Evolutionary conservation across 1,140 invertebrate species (phyloP), one percentile per base, ranked within the genome.

Genomic region (Scylla paramamosain): DNA sequence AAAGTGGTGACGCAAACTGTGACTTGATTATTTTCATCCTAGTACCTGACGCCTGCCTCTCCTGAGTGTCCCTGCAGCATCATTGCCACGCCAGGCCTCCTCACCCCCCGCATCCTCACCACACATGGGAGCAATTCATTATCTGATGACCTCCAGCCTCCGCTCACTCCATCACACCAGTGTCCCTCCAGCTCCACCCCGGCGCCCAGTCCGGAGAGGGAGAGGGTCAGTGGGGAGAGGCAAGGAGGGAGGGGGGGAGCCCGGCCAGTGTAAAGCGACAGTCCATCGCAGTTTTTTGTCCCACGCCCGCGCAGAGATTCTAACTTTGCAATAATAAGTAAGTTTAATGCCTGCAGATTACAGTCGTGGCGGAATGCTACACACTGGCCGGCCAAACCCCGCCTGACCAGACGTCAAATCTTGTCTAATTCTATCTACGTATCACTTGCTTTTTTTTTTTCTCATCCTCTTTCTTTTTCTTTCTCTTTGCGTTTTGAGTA

Each of bases 321-420:
- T 77, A 77, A 77, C 67, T 77, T 77, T 77, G 67, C 67, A 77
- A 77, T 77, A 77, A 77, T 77, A 77, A 77, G 67, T 77, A n/a
- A 77, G 67, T 77, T 77, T 77, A 77, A 77, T 77, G 67, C 67
- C 67, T 77, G 67, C 67, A 77, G 67, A 77, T 77, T 77, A 77
- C 25, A 77, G 67, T n/a, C 67, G 67, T 77, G 67, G 67, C 20
- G 67, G 67, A 77, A 77, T 77, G 67, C 25, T 77, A 77, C 67
- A 77, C 67, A 77, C 67, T 12, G 20, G 67, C 67, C 20, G 1
- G 67, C 67, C 67, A n/a, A 20, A 77, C 67, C 67, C n/a, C 67
- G 67, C 67, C 67, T 77, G 20, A 20, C 67, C 67, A 77, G 67
- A 77, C 67, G 67, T 77, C 67, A 77, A 77, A 77, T 77, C 67